A percentile compares a stretch with the other conserved stretches of the same genome.
phyloP scores from a whole-genome alignment of 2,888 invertebrate genomes.

The Eupithecia centaureata region DNA sequence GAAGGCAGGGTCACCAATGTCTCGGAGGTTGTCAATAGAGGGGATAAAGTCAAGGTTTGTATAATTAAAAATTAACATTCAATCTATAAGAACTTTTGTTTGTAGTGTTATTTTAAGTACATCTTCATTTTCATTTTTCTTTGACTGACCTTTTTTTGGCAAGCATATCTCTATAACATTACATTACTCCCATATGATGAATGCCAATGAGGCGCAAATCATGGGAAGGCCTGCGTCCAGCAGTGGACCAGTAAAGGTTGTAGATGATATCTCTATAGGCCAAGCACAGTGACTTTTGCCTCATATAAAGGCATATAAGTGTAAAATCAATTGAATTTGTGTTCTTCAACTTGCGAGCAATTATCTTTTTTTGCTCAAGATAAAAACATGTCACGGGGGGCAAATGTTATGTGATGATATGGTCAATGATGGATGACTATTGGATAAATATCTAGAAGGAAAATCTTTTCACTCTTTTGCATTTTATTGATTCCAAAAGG shows the following conservation, averaged over 20 bases:
- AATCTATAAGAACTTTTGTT: background rate
- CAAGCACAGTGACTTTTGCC: background rate
- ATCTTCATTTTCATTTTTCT: background rate
- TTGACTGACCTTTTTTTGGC: background rate
- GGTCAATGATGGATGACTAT: background rate
- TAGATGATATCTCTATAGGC: too few relatives aligned
- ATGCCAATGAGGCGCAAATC: too few relatives aligned
- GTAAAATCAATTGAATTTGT: too few relatives aligned
- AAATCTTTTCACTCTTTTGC: background rate
- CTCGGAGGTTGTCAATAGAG: conserved; percentile 95
- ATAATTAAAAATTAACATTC: background rate
- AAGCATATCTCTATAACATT: too few relatives aligned
- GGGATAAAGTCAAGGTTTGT: conserved; percentile 93
- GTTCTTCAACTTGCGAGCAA: background rate
- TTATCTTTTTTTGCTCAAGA: background rate
- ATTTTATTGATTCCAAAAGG: background rate
- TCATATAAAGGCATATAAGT: too few relatives aligned
- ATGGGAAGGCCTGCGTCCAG: too few relatives aligned
- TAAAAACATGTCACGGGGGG: background rate
- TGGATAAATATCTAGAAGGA: background rate
- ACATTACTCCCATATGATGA: too few relatives aligned
- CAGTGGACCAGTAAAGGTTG: too few relatives aligned
- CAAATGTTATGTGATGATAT: background rate
- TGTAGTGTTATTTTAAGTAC: too few relatives aligned
- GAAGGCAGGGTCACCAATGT: conserved; percentile 98